Conservation (phyloP, 2,113 vertebrate species). For the Murina feae region DNA sequence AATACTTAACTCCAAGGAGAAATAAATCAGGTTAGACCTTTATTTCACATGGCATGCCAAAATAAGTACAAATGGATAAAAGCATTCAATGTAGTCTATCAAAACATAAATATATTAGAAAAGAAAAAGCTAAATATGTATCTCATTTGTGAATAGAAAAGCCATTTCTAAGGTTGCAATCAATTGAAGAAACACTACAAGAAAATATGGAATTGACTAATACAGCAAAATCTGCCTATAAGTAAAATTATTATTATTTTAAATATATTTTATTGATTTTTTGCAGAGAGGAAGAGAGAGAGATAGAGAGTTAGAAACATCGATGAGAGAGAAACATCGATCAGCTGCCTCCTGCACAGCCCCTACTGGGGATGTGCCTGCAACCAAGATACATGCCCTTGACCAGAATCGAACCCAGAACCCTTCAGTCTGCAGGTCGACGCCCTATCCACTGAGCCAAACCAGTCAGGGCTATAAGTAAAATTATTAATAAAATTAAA, state of each 20-base stretch:
- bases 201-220: slow-evolving; percentile 13
- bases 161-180: neutral
- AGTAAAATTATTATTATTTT: slow-evolving; percentile 20
- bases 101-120: slow-evolving; percentile 17
- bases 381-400: too few relatives aligned
- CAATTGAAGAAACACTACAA: neutral
- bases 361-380: too few relatives aligned
- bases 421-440: too few relatives aligned
- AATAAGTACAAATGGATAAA: slow-evolving; percentile 45
- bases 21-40: slow-evolving; percentile 9
- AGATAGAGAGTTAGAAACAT: too few relatives aligned
- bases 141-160: neutral
- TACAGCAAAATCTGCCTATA: neutral
- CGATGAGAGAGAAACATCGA: too few relatives aligned
- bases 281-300: too few relatives aligned
- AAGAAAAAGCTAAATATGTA: slow-evolving; percentile 3
- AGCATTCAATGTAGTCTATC: slow-evolving; percentile 3
- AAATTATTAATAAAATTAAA: slow-evolving; percentile 35
- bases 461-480: too few relatives aligned
- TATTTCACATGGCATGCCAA: neutral
- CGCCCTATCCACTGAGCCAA: too few relatives aligned
- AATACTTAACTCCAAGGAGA: neutral
- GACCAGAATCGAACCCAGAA: too few relatives aligned
- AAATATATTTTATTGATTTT: too few relatives aligned
- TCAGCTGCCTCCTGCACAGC: too few relatives aligned